Conservation (phyloP, 2,113 vertebrate species). For the Cisticola juncidis region DNA sequence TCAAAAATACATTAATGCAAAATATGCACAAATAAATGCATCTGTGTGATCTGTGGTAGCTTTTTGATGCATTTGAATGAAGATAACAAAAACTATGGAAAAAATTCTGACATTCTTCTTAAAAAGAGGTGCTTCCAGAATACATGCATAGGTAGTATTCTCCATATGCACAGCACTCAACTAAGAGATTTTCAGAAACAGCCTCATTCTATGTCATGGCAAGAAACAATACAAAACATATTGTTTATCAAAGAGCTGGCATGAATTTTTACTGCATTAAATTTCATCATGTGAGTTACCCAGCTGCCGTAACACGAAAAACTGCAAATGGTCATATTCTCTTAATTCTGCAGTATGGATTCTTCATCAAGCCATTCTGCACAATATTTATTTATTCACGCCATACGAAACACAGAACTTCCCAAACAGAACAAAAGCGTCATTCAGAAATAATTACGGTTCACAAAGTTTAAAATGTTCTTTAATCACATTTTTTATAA, state of each 20-base stretch:
- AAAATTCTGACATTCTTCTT: neutral
- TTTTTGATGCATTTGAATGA: neutral
- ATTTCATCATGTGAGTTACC: neutral
- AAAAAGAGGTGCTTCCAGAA: neutral
- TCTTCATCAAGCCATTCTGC: neutral
- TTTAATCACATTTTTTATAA: neutral
- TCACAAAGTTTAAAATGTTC: neutral
- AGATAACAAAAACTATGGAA: neutral
- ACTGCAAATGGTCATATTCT: neutral
- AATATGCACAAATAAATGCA: neutral
- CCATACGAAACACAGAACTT: neutral
- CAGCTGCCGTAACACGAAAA: neutral
- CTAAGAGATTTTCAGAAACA: neutral
- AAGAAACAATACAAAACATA: constrained; percentile 19
- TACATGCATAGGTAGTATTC: neutral
- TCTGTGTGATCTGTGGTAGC: neutral
- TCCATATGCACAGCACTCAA: neutral
- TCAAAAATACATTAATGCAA: neutral
- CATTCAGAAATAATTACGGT: neutral
- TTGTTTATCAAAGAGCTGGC: neutral
- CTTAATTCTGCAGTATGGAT: neutral
- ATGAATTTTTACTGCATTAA: constrained; percentile 28
- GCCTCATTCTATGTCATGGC: neutral
- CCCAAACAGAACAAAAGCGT: neutral
- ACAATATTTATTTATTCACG: neutral